phyloP scores from a whole-genome alignment of 2,888 invertebrate genomes.

The Cylloceria caligata region DNA sequence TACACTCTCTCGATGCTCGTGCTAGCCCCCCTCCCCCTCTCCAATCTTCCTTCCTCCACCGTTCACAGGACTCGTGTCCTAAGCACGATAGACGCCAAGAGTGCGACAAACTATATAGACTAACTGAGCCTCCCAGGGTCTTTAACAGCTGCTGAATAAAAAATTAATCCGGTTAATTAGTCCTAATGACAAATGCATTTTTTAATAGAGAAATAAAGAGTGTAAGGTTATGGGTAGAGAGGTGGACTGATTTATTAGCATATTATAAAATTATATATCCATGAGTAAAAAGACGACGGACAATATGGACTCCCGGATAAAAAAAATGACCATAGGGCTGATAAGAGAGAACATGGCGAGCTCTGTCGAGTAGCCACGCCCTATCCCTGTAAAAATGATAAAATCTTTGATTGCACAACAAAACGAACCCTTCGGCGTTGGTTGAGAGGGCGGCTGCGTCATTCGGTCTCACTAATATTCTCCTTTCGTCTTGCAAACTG shows the following conservation, averaged over 20 bases:
- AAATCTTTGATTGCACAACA: slow-evolving; percentile 82
- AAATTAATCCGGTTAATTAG: slow-evolving; percentile 44
- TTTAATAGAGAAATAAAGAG: slow-evolving; percentile 33
- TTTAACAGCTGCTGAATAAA: slow-evolving; percentile 21
- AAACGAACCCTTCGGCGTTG: slow-evolving; percentile 76
- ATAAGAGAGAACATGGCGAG: slow-evolving; percentile 81
- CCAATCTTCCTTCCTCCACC: neutral
- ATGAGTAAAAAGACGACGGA: slow-evolving; percentile 8
- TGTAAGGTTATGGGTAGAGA: neutral
- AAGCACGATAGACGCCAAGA: slow-evolving; percentile 12
- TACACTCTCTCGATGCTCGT: slow-evolving; percentile 57
- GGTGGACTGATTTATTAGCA: slow-evolving; percentile 42
- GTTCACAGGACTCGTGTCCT: slow-evolving; percentile 4
- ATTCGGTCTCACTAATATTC: slow-evolving; percentile 11
- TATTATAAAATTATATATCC: slow-evolving; percentile 41
- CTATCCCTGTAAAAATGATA: slow-evolving; percentile 82
- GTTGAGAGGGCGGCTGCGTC: slow-evolving; percentile 66
- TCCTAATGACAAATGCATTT: slow-evolving; percentile 35
- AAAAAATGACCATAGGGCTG: slow-evolving; percentile 70
- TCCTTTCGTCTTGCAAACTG: neutral
- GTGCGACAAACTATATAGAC: neutral
- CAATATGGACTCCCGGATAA: slow-evolving; percentile 26
- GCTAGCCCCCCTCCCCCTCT: too few species aligned
- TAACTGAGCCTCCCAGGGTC: neutral
- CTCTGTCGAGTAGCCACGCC: slow-evolving; percentile 78